Evolutionary conservation across 2,888 invertebrate genomes (phyloP).

Genomic region (Drosophila meridiana): DNA sequence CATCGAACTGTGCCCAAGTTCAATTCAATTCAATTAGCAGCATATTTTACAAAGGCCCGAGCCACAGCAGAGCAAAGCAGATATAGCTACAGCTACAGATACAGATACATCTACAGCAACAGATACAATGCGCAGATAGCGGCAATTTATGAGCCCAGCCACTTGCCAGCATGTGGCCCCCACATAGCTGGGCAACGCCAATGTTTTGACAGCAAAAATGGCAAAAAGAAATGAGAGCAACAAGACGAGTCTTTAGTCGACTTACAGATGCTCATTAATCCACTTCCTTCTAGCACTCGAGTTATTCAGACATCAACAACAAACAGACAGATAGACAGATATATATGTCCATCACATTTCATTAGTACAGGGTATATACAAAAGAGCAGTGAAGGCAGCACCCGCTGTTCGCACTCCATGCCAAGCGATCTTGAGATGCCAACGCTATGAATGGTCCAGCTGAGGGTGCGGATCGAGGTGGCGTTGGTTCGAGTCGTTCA

Average conservation of each 20-base stretch:
- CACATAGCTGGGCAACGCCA: conserved; percentile 22
- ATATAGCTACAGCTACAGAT: conserved; percentile 11
- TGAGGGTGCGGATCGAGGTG: background rate
- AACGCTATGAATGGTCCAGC: conserved; percentile 31
- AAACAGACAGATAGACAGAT: no score
- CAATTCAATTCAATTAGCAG: conserved; percentile 75
- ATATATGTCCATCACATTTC: background rate
- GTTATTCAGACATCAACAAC: background rate
- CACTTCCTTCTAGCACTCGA: background rate
- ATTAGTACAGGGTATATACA: background rate
- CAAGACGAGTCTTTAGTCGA: background rate
- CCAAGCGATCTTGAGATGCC: conserved; percentile 67
- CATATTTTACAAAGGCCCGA: conserved; percentile 53
- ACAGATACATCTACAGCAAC: conserved; percentile 43
- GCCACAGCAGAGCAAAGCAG: conserved; percentile 38
- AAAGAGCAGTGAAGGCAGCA: conserved; percentile 16
- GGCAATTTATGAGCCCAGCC: conserved; percentile 67
- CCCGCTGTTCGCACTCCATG: conserved; percentile 72
- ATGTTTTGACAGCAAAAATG: conserved; percentile 52
- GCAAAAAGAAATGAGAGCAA: background rate
- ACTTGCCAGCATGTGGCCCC: conserved; percentile 66
- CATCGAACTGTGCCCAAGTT: conserved; percentile 69
- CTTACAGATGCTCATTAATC: background rate
- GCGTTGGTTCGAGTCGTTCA: background rate
- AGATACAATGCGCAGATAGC: conserved; percentile 62